Base-by-base conservation (phyloP, 2,113 vertebrate species). In the Ictidomys tridecemlineatus region DNA sequence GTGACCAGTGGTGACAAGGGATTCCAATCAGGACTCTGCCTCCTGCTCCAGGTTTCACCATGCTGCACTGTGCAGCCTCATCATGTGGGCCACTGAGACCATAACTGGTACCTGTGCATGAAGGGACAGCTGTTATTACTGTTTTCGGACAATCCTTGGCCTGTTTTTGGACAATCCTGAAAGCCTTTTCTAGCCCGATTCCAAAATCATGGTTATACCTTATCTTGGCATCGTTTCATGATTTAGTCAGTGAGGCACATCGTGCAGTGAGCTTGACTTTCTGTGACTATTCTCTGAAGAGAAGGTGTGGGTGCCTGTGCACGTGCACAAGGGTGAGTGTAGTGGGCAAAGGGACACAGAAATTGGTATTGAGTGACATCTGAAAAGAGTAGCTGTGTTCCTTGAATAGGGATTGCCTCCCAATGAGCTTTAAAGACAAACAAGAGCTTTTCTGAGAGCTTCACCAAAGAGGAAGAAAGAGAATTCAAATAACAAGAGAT, bases 391-490 rank as follows among this genome's bases (percentile, higher is more conserved):
- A 77, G 7, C 61, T 32, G 1, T 22, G 51, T 20, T 72, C 56
- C 63, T 70, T 67, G 26, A 22, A 79, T 26, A 32, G 58, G 2
- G 26, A 9, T 58, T 56, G 58, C 95, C 39, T 78, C 32, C 56
- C 42, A 20, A 16, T 78, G 67, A 79, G 34, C 74, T 84, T 91
- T 61, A 89, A 78, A 92, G 48, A 45, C 82, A 74, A 91, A 56
- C 30, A 22, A 17, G 30, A 73, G 56, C 79, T 96, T 91, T 95
- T 67, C 84, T 67, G 39, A 91, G 79, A 85, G 73, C 69, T 48
- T 74, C 39, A 42, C 11, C 42, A 42, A 22, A 7, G 37, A 94
- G 69, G 20, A 61, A 87, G 90, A 89, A 20, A 39, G 1, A 30
- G 63, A 93, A 85, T 72, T 89, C 87, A 89, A 42, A 26, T 9